phyloP scores from a whole-genome alignment of 2,113 vertebrate genomes.

The Psettodes erumei region DNA sequence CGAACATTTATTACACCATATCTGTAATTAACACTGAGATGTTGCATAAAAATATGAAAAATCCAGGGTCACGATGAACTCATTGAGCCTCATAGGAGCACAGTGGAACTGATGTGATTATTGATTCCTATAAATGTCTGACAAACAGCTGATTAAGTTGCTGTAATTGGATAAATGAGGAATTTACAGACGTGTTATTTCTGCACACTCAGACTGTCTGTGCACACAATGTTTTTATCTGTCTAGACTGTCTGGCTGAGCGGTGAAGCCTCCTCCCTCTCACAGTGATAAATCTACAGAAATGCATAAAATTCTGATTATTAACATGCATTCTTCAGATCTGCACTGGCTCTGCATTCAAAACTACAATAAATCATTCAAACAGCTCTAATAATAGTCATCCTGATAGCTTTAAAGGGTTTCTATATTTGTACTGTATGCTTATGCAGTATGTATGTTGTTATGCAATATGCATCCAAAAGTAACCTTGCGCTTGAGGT shows the following conservation, averaged over 20 bases:
- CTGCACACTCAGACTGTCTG: background rate
- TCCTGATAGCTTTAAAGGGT: background rate
- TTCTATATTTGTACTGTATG: slow-evolving; percentile 54
- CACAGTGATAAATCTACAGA: background rate
- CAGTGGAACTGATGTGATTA: background rate
- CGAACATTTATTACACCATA: background rate
- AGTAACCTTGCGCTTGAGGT: slow-evolving; percentile 68
- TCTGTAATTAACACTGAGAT: background rate
- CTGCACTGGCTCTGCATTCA: background rate
- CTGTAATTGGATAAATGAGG: background rate
- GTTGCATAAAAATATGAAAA: background rate
- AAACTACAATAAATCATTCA: slow-evolving; percentile 43
- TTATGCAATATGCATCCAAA: slow-evolving; percentile 75
- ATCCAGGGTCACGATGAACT: background rate
- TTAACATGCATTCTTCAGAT: background rate
- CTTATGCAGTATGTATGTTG: slow-evolving; percentile 68
- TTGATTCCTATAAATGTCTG: background rate
- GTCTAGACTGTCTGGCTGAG: slow-evolving; percentile 17
- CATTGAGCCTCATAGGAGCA: background rate
- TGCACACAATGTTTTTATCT: background rate
- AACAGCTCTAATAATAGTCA: slow-evolving; percentile 6
- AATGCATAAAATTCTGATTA: background rate
- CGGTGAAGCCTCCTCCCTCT: background rate
- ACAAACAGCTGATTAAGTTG: background rate
- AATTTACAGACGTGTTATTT: background rate